phyloP scores from a whole-genome alignment of 2,113 vertebrate species.

The Xenus cinereus region DNA sequence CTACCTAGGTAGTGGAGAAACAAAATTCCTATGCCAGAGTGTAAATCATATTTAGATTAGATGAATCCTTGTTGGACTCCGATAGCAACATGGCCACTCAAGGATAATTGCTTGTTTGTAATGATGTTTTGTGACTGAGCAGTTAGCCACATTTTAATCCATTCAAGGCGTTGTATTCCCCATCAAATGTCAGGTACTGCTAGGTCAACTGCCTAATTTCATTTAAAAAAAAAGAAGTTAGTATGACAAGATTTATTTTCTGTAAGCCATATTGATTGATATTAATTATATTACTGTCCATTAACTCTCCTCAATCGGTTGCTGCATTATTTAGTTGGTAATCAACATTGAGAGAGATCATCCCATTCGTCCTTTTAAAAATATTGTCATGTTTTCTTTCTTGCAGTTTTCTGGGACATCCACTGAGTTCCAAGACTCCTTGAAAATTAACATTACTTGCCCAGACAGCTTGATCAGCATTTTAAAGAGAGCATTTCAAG shows the following conservation, averaged over 20 bases:
- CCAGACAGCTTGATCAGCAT: background rate
- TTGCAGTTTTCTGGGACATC: background rate
- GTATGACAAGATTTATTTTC: conserved; percentile 14
- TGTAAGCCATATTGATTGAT: background rate
- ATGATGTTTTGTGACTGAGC: background rate
- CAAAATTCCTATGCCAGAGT: background rate
- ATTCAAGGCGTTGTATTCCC: background rate
- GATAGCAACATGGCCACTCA: background rate
- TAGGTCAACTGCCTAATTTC: background rate
- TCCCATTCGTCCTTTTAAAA: background rate
- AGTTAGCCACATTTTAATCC: background rate
- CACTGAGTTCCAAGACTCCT: background rate
- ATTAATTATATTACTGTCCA: background rate
- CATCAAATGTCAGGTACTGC: background rate
- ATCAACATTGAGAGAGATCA: background rate
- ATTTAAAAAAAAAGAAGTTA: background rate
- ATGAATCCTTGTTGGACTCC: background rate
- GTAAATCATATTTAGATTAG: background rate
- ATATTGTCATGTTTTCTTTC: background rate
- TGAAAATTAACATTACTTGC: background rate
- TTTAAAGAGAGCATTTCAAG: background rate
- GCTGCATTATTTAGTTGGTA: background rate
- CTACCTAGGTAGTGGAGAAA: background rate
- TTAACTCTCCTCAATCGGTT: background rate
- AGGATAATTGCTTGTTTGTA: background rate